Evolutionary conservation across 1,140 invertebrate genomes (phyloP), one percentile per base, ranked within the genome.

Genomic region (Zaprionus inermis): DNA sequence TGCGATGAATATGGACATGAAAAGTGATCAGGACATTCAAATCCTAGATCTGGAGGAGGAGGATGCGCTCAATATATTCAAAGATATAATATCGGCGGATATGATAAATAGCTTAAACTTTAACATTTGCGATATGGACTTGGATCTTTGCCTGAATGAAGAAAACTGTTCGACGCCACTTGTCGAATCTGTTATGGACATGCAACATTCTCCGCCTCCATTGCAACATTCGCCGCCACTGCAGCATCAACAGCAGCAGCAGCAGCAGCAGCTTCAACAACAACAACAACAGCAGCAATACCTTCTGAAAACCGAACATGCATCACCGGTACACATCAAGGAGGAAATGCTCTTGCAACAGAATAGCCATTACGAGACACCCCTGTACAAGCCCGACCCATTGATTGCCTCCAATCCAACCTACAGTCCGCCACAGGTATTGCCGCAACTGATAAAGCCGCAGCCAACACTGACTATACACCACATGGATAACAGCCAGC

Each of bases 31-130:
- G 79, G 79, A 74, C 14, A 72, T 78, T 69, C 28, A 46, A 66
- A 36, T 36, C 67, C 5, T 86, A 72, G 88, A 81, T 44, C 73
- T 78, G 54, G 90, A 89, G 55, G 75, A 88, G 58, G 91, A 91
- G 63, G 91, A 92, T 61, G 78, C 88, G 7, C 65, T 92, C 1
- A 88, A 88, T 6, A 76, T 92, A 10, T 85, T 91, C 6, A 90
- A 91, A 18, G 91, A 92, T 30, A 91, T 90, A 65, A 70, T 92
- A 41, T 77, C 88, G 18, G 70, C 78, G 5, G 90, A 92, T 38
- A 90, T 92, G 81, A 24, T 91, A 12, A 82, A 91, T 38, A 91
- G 24, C 24, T 28, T 28, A 28, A 28, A 72, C 20, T 81, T 92
- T 30, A 28, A 28, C 24, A 69, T 92, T 3, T 79, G 76, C 56